phyloP scores from a whole-genome alignment of 2,113 vertebrate genomes.

The Zapornia atra region DNA sequence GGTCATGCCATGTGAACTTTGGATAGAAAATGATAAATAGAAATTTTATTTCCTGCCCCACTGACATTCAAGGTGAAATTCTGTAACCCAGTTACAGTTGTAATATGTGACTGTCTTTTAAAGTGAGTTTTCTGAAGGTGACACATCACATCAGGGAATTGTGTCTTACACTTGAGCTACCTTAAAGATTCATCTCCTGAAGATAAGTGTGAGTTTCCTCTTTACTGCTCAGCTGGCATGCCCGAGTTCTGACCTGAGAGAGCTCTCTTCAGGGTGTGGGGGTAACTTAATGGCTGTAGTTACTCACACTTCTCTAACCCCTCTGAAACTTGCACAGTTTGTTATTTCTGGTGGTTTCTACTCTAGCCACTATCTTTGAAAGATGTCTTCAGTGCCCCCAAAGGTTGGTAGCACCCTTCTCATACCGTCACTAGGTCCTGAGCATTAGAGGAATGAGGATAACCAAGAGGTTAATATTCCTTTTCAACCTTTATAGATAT shows the following conservation, averaged over 20 bases:
- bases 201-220: conserved; percentile 8
- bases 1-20: not conserved
- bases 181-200: not conserved
- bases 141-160: not conserved
- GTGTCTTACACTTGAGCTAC: not conserved
- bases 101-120: not conserved
- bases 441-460: not conserved
- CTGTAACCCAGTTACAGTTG: not conserved
- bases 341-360: not conserved
- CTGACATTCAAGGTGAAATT: conserved; percentile 1
- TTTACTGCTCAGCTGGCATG: not conserved
- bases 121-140: conserved; percentile 9
- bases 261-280: not conserved
- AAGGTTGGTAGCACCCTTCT: not conserved
- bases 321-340: not conserved
- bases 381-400: not conserved
- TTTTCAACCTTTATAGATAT: not conserved
- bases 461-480: not conserved
- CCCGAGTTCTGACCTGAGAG: not conserved
- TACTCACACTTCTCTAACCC: not conserved
- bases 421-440: not conserved
- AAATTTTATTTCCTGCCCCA: not conserved
- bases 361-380: not conserved
- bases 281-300: not conserved
- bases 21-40: not conserved